A percentile compares a stretch with the other conserved stretches of the same genome.
Conservation (phyloP, 2,113 vertebrate species). For the Cromileptes altivelis region DNA sequence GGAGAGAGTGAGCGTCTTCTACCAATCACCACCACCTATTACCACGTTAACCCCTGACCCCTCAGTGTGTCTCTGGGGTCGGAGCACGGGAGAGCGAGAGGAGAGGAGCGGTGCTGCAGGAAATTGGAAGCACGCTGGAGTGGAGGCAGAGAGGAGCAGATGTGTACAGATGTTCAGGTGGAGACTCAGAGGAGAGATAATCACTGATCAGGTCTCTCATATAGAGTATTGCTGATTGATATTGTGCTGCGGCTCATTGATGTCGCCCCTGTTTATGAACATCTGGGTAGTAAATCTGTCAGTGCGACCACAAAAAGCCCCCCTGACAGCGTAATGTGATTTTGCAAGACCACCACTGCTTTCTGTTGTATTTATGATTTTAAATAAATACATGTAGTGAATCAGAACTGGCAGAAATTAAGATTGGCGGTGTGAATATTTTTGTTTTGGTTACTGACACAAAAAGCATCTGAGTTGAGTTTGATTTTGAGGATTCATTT, state of each 20-base stretch:
- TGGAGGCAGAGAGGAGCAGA: constrained; percentile 42
- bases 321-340: constrained; percentile 51
- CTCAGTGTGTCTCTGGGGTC: constrained; percentile 69
- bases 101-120: constrained; percentile 56
- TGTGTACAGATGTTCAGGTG: constrained; percentile 68
- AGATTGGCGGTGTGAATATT: background rate
- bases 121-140: constrained; percentile 76
- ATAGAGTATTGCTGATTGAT: constrained; percentile 30
- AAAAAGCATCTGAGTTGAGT: constrained; percentile 1
- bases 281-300: constrained; percentile 76
- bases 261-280: constrained; percentile 63
- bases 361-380: constrained; percentile 64
- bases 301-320: constrained; percentile 69
- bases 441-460: background rate
- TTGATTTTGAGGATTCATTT: background rate
- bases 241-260: constrained; percentile 23
- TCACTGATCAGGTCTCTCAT: constrained; percentile 35
- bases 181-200: constrained; percentile 11
- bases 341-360: constrained; percentile 66
- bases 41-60: constrained; percentile 84
- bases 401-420: constrained; percentile 23
- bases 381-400: constrained; percentile 59
- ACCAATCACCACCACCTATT: constrained; percentile 86
- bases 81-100: constrained; percentile 23
- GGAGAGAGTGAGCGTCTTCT: constrained; percentile 75